Base-by-base conservation (phyloP, 1,140 invertebrate genomes). In the Chrysoperla carnea region DNA sequence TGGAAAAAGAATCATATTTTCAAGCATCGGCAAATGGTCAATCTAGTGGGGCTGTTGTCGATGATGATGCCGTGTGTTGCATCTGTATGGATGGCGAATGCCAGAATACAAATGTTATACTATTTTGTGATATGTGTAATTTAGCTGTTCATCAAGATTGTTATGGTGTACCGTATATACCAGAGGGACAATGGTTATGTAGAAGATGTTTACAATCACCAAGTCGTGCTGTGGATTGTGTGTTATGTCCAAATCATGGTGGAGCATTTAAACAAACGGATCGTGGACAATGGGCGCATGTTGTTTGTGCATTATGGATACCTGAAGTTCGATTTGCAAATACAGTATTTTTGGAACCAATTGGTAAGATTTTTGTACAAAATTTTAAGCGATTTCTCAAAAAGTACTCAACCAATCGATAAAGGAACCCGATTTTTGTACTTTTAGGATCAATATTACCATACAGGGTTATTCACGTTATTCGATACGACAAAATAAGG, bases 91-190 rank as follows among this genome's bases (percentile, higher is more conserved):
- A 86, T 53, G 94, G 94, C 8, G 93, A 98, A 58, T 98, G 93
- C 64, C 84, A 93, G 56, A 96, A 96, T 59, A 89, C 86, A 45
- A 97, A 97, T 62, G 84, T 87, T 29, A 75, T 76, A 45, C 69
- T 99, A 29, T 99, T 99, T 63, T 99, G 95, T 69, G 95, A 99
- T 66, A 97, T 98, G 91, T 99, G 94, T 63, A 98, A 99, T 67
- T 67, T 99, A 27, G 91, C 94, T 13, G 94, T 99, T 13, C 93
- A 98, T 67, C 94, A 98, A 63, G 95, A 99, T 64, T 99, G 95
- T 59, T 99, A 99, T 64, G 95, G 95, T 39, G 93, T 96, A 6
- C 94, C 94, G 12, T 98, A 98, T 57, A 97, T 99, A 54, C 95
- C 95, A 1, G 94, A 98, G 62, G 94, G 94, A 13, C 93, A 97